Evolutionary conservation across 2,888 invertebrate species (phyloP).

Genomic region (Tuberolachnus salignus): DNA sequence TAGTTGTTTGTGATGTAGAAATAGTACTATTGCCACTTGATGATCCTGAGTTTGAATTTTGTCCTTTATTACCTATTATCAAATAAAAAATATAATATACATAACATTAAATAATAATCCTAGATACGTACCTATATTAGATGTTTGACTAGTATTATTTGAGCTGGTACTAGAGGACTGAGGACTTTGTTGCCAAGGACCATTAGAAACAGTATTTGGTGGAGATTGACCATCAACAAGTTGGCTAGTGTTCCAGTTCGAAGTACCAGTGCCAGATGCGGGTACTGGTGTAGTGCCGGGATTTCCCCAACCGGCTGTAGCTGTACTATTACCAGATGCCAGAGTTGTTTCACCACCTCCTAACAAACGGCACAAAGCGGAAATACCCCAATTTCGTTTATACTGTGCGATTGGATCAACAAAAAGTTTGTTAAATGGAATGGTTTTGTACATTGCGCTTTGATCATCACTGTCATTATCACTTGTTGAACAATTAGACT

Average conservation of each 20-base stretch:
- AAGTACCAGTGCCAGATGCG: conserved; percentile 48
- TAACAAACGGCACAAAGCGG: conserved; percentile 70
- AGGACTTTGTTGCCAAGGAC: conserved; percentile 57
- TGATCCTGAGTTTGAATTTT: conserved; percentile 62
- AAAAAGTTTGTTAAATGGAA: conserved; percentile 58
- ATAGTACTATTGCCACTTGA: conserved; percentile 56
- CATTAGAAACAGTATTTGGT: conserved; percentile 54
- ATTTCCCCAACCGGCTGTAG: conserved; percentile 63
- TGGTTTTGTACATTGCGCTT: conserved; percentile 58
- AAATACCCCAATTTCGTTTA: conserved; percentile 67
- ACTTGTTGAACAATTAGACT: conserved; percentile 57
- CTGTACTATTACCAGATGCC: conserved; percentile 66
- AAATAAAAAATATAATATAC: not conserved
- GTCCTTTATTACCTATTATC: conserved; percentile 61
- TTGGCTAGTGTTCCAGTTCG: conserved; percentile 47
- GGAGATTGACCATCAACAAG: conserved; percentile 59
- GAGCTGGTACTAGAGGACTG: conserved; percentile 57
- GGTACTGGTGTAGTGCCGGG: conserved; percentile 52
- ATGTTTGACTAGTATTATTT: conserved; percentile 59
- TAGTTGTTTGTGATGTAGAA: conserved; percentile 46
- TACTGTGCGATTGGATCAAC: conserved; percentile 57
- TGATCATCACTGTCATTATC: conserved; percentile 57
- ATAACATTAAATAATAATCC: not conserved
- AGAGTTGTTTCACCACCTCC: conserved; percentile 84
- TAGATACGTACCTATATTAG: conserved; percentile 54